Evolutionary conservation across 2,797 vertebrate species (phyloP).

Genomic region (Orientallactaga sibirica): DNA sequence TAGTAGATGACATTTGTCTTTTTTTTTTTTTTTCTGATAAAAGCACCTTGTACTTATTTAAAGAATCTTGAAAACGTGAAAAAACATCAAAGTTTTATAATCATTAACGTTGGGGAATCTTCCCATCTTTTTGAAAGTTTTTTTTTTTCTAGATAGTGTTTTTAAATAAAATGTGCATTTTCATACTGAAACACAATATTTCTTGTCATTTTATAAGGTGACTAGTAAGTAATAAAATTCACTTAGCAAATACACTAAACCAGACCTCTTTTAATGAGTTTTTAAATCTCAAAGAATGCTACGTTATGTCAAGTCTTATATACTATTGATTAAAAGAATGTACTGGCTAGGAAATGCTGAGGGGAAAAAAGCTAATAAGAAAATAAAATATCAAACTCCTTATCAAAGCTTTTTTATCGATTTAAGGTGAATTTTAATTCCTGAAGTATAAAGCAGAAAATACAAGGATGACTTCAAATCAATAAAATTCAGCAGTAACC

Average conservation of each 20-base stretch:
- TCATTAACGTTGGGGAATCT: constrained; percentile 22
- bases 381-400: not conserved
- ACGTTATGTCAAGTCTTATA: constrained; percentile 9
- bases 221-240: constrained; percentile 42
- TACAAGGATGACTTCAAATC: not conserved
- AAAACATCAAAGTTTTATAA: not conserved
- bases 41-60: not conserved
- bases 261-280: constrained; percentile 27
- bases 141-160: not conserved
- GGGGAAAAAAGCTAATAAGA: not conserved
- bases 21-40: not conserved
- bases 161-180: constrained; percentile 35
- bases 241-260: constrained; percentile 56
- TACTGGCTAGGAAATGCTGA: constrained; percentile 11
- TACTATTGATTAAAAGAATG: not conserved
- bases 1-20: not conserved
- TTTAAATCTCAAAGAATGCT: constrained; percentile 44
- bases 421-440: not conserved
- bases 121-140: constrained; percentile 7
- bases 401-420: not conserved
- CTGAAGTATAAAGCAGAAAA: constrained; percentile 16
- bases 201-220: constrained; percentile 33
- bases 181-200: constrained; percentile 33
- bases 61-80: not conserved
- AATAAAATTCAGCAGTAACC: constrained; percentile 31